phyloP scores from a whole-genome alignment of 2,113 vertebrate species.

The Heteronetta atricapilla region DNA sequence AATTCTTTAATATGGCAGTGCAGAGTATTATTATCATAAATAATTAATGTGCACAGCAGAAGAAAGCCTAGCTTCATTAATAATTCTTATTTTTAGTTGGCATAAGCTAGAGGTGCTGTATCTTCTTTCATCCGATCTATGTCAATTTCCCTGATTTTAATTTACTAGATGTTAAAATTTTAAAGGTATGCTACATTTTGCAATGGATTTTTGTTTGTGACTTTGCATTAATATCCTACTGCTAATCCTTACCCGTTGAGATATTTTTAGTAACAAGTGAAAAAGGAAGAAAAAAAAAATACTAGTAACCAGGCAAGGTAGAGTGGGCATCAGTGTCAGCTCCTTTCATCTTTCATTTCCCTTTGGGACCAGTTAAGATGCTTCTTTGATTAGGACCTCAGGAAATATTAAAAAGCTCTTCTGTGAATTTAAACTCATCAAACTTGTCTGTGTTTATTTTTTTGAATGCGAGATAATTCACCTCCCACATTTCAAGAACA shows the following conservation, averaged over 20 bases:
- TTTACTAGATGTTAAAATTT: constrained; percentile 78
- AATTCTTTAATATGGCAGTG: constrained; percentile 85
- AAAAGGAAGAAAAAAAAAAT: background rate
- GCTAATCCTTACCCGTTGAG: constrained; percentile 64
- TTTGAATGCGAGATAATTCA: constrained; percentile 58
- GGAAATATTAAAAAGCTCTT: constrained; percentile 79
- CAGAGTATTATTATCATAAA: constrained; percentile 87
- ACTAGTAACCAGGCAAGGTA: constrained; percentile 62
- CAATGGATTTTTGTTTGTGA: constrained; percentile 65
- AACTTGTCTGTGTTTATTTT: constrained; percentile 72
- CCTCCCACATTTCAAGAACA: constrained; percentile 41
- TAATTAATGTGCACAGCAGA: constrained; percentile 86
- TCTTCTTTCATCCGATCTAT: constrained; percentile 81
- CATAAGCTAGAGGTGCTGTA: constrained; percentile 80
- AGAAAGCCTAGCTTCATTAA: constrained; percentile 86
- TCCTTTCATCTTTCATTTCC: constrained; percentile 76
- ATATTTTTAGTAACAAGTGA: constrained; percentile 73
- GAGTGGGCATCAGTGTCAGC: constrained; percentile 70
- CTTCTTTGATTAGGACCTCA: constrained; percentile 79
- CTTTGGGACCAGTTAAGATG: constrained; percentile 78
- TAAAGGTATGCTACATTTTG: constrained; percentile 63
- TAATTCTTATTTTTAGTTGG: constrained; percentile 88
- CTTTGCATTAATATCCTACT: constrained; percentile 61
- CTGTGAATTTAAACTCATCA: constrained; percentile 74
- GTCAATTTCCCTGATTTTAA: constrained; percentile 81